These are phyloP conservation scores for Lasioglossum figueresi DNA, from an alignment of 2,888 invertebrate genomes.

Conservation along the genomic window DNA sequence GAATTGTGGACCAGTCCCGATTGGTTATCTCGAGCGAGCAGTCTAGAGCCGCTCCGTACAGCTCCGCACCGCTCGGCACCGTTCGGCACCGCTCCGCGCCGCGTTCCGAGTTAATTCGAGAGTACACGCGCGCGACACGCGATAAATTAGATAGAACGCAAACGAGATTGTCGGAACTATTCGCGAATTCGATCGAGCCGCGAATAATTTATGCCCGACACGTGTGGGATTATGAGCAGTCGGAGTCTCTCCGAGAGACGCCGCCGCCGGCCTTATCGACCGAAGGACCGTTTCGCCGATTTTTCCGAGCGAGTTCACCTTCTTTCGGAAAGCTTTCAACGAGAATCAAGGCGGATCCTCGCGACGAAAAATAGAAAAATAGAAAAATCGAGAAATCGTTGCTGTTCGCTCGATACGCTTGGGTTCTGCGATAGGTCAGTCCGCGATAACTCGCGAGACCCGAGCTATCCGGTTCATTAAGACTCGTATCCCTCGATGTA, in stretches of 20 bases:
- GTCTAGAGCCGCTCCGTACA: slow-evolving; percentile 20
- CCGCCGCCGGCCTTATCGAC: not conserved
- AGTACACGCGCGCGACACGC: slow-evolving; percentile 55
- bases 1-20: slow-evolving; percentile 63
- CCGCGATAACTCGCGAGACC: slow-evolving; percentile 34
- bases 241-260: not conserved
- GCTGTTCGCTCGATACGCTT: not conserved
- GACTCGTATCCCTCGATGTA: not conserved
- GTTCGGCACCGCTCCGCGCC: not conserved
- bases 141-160: slow-evolving; percentile 62
- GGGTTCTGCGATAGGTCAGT: not conserved
- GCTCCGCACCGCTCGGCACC: slow-evolving; percentile 4
- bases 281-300: not conserved
- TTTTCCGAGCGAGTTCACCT: not conserved
- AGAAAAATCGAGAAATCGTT: not conserved
- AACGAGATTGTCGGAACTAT: slow-evolving; percentile 61
- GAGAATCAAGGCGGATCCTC: not conserved
- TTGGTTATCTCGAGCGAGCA: slow-evolving; percentile 46
- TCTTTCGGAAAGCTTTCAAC: not conserved
- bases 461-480: slow-evolving; percentile 34
- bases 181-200: slow-evolving; percentile 52
- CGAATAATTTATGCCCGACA: slow-evolving; percentile 48
- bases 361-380: not conserved
- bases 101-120: slow-evolving; percentile 59
- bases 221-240: slow-evolving; percentile 51